Evolutionary conservation across 2,797 vertebrate species (phyloP), one percentile per base, ranked within the genome.

Genomic region (Microctenopoma lineatum): DNA sequence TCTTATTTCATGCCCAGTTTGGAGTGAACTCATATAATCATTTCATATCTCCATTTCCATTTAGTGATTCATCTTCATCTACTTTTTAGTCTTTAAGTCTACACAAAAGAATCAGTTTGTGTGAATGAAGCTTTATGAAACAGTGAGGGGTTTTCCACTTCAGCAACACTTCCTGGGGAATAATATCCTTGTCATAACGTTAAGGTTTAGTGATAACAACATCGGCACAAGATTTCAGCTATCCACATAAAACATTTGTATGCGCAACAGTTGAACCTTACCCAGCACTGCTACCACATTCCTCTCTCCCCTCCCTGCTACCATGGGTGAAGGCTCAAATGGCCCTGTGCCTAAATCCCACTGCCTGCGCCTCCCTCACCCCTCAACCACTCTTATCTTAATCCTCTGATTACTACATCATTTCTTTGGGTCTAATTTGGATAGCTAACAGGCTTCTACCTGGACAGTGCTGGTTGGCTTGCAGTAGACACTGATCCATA

Each of bases 391-490:
- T 65, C 75, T 53, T 55, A 73, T 86, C 83, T 73, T 90, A 91
- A 89, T 89, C 88, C 84, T 75, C 71, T 14, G 56, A 90, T 89
- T 89, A 87, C 82, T 54, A 80, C 78, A 88, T 90, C 27, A 80
- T 89, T 89, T 87, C 80, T 81, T 79, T 57, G 50, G 80, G 59
- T 75, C 73, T 86, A 77, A 84, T 87, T 87, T 66, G 56, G 71
- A 76, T 68, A 53, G 66, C 59, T 59, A 71, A 81, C 69, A n/a
- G 73, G 59, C 72, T 56, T 68, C 73, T 79, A 86, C 69, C 81
- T 76, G 82, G 58, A 46, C 62, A 21, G 65, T 13, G 50, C 52
- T 57, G 68, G 66, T 73, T 18, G 47, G 62, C 59, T 72, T 75
- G 57, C 53, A 63, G 56, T 34, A 32, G 25, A 53, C 73, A 84